phyloP scores from a whole-genome alignment of 2,113 vertebrate genomes.

The Coracopsis vasa region DNA sequence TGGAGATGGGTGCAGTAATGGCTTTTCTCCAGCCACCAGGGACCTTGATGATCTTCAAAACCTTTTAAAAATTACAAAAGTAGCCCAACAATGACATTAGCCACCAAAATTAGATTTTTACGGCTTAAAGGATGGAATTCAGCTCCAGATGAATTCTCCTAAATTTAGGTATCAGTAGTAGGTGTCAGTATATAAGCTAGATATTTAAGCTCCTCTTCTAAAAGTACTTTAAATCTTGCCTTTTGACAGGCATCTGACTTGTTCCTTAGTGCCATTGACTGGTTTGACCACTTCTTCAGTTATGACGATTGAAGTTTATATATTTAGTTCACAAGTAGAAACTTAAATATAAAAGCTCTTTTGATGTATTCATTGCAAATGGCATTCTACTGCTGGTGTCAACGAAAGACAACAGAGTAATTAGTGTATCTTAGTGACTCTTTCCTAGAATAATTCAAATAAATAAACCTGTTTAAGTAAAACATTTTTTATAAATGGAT shows the following conservation, averaged over 20 bases:
- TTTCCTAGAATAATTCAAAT: not conserved
- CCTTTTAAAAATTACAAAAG: not conserved
- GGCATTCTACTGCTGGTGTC: not conserved
- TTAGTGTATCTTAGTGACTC: not conserved
- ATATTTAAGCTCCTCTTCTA: not conserved
- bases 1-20: not conserved
- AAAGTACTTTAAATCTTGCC: not conserved
- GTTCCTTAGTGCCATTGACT: not conserved
- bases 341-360: not conserved
- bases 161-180: not conserved
- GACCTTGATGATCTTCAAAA: not conserved
- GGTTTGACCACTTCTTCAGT: not conserved
- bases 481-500: not conserved
- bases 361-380: not conserved
- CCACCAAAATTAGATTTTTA: not conserved
- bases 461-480: not conserved
- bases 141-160: not conserved
- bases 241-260: not conserved
- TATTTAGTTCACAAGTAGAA: not conserved
- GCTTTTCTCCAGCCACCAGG: not conserved
- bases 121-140: not conserved
- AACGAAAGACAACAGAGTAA: not conserved
- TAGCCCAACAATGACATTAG: not conserved
- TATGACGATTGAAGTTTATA: not conserved
- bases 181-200: not conserved